Evolutionary conservation across 2,113 vertebrate species (phyloP).

Genomic region (Lota lota): DNA sequence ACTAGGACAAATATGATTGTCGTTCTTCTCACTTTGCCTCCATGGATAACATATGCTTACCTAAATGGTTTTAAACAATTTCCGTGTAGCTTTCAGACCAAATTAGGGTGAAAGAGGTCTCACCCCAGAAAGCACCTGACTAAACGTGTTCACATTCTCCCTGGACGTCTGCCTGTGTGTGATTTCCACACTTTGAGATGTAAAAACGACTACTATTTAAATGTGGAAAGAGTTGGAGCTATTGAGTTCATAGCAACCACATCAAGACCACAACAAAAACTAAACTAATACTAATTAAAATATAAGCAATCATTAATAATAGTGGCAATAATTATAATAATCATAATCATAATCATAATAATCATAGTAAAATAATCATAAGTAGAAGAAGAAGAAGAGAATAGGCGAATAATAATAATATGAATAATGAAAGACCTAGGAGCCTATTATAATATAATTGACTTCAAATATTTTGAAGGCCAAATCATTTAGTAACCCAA

Average conservation of each 20-base stretch:
- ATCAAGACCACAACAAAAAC: slow-evolving; percentile 25
- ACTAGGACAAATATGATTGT: not conserved
- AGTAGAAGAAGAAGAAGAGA: too few species aligned
- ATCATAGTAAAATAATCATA: not conserved
- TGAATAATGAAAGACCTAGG: too few species aligned
- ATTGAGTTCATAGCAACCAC: slow-evolving; percentile 9
- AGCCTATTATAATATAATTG: too few species aligned
- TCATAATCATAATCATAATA: too few species aligned
- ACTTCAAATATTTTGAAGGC: too few species aligned
- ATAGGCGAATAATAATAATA: too few species aligned
- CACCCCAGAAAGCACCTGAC: slow-evolving; percentile 56
- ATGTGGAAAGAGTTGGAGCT: not conserved
- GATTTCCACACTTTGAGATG: slow-evolving; percentile 32
- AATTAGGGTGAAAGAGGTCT: slow-evolving; percentile 74
- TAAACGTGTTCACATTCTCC: slow-evolving; percentile 15
- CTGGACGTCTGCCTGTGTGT: slow-evolving; percentile 14
- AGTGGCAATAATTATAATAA: too few species aligned
- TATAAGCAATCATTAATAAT: too few species aligned
- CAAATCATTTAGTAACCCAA: too few species aligned
- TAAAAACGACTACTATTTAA: slow-evolving; percentile 18
- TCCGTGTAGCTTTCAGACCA: slow-evolving; percentile 64
- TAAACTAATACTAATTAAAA: not conserved
- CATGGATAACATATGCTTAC: slow-evolving; percentile 14
- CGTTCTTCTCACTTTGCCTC: not conserved
- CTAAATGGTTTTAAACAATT: slow-evolving; percentile 49